Evolutionary conservation across 2,113 vertebrate genomes (phyloP), one percentile per base, ranked within the genome.

Genomic region (Capricornis sumatraensis): DNA sequence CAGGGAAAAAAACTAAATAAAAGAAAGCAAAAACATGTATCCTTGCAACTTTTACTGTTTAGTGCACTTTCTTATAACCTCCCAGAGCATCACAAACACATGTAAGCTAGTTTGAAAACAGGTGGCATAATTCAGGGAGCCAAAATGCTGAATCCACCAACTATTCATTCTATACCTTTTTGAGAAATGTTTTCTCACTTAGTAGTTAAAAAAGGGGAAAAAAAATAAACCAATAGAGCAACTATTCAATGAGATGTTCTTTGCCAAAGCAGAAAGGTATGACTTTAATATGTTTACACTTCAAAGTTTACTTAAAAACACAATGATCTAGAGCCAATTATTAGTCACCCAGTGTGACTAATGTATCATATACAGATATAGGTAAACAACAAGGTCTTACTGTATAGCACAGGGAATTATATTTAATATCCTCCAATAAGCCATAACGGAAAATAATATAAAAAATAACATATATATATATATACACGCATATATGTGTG

Each of bases 401-500:
- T 81, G 47, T 50, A 81, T 50, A 50, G 78, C 28, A 81, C 47
- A 19, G 17, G 28, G 9, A 81, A 81, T 47, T 81, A 81, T 50
- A 79, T 50, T 50, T 28, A 79, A 33, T 50, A 50, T 19, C 45
- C 16, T 79, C 7, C 19, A 16, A 33, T 79, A 33, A 79, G 6
- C 4, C 45, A 79, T 30, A 28, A 79, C 50, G 76, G 28, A 79
- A 79, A 79, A 79, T 74, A 74, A 74, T 74, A 14, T 43, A 25
- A 43, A 74, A 74, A 74, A 71, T 9, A 10, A 36, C 4, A 67
- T 5, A 67, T 10, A 67, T 4, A n/a, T 1, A 57, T 9, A 57
- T 10, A 58, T 3, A 58, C 1, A 64, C 3, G 16, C 0, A 62
- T 0, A 33, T 2, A 13, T 33, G 0, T 64, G 14, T 64, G 7